Conservation (phyloP, 2,113 vertebrate species). For the Muscicapa adusta region DNA sequence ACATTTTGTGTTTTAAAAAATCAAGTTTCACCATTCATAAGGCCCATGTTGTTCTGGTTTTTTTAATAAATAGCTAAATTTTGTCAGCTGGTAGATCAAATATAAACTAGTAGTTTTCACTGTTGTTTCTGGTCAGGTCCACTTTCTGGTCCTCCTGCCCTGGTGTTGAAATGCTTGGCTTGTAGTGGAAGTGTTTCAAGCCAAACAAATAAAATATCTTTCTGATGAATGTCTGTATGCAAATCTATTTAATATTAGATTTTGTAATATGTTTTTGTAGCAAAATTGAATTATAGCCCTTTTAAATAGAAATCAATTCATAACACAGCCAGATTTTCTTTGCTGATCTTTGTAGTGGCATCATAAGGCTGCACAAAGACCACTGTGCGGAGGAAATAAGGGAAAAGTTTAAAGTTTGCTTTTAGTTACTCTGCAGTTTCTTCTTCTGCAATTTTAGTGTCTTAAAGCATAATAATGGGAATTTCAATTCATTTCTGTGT, state of each 20-base stretch:
- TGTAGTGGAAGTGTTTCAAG: slow-evolving; percentile 61
- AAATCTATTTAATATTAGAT: slow-evolving; percentile 48
- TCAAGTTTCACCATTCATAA: background rate
- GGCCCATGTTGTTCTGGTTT: background rate
- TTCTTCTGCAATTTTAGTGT: background rate
- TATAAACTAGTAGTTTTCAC: slow-evolving; percentile 30
- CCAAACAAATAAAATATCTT: slow-evolving; percentile 64
- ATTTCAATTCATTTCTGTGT: background rate
- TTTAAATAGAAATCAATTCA: slow-evolving; percentile 39
- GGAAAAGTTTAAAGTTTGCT: background rate
- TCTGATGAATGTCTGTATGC: slow-evolving; percentile 62
- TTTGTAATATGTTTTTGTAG: slow-evolving; percentile 60
- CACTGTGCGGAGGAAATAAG: background rate
- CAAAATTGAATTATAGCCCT: slow-evolving; percentile 49
- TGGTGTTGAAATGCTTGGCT: slow-evolving; percentile 55
- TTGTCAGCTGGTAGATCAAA: slow-evolving; percentile 47
- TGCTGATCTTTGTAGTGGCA: slow-evolving; percentile 14
- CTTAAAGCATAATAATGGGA: background rate
- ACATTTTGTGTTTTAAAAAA: background rate
- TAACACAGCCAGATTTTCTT: background rate
- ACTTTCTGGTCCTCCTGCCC: slow-evolving; percentile 30
- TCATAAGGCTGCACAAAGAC: slow-evolving; percentile 5
- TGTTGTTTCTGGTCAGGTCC: slow-evolving; percentile 56
- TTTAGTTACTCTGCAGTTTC: background rate
- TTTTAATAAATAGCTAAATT: background rate